Conservation (phyloP, 1,140 invertebrate genomes). For the Phortica variegata region DNA sequence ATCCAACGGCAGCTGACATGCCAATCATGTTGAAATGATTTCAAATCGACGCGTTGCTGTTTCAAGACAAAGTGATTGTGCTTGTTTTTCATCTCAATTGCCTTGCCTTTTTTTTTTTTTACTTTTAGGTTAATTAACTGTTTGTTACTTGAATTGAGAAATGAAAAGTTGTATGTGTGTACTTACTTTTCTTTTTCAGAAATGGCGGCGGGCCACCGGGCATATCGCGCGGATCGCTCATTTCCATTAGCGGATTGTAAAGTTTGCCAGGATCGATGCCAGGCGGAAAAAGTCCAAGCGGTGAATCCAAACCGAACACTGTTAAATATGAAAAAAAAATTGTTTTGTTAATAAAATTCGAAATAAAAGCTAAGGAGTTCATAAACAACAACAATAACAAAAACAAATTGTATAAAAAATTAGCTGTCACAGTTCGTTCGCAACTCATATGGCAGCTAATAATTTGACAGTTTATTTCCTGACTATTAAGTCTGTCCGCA, state of each 20-base stretch:
- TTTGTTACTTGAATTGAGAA: slow-evolving; percentile 29
- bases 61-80: slow-evolving; percentile 1
- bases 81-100: not conserved
- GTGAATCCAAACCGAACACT: slow-evolving; percentile 75
- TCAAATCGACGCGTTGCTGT: slow-evolving; percentile 10
- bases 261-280: slow-evolving; percentile 71
- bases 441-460: slow-evolving; percentile 20
- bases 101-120: slow-evolving; percentile 4
- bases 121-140: slow-evolving; percentile 44
- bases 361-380: not conserved
- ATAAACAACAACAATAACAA: not conserved
- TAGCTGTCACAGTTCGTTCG: too few relatives aligned
- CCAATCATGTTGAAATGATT: slow-evolving; percentile 42
- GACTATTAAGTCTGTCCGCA: not conserved
- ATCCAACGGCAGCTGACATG: slow-evolving; percentile 26
- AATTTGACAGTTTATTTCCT: slow-evolving; percentile 41
- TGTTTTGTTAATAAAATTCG: too few relatives aligned
- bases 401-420: too few relatives aligned
- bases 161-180: slow-evolving; percentile 6
- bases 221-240: slow-evolving; percentile 62
- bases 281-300: slow-evolving; percentile 69
- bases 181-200: slow-evolving; percentile 73
- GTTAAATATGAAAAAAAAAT: slow-evolving; percentile 50
- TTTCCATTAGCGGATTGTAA: slow-evolving; percentile 70
- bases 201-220: slow-evolving; percentile 63